A percentile compares a stretch with the other conserved stretches of the same genome.
Evolutionary conservation across 2,888 invertebrate species (phyloP).

Genomic region (Thecocarcelia acutangulata): DNA sequence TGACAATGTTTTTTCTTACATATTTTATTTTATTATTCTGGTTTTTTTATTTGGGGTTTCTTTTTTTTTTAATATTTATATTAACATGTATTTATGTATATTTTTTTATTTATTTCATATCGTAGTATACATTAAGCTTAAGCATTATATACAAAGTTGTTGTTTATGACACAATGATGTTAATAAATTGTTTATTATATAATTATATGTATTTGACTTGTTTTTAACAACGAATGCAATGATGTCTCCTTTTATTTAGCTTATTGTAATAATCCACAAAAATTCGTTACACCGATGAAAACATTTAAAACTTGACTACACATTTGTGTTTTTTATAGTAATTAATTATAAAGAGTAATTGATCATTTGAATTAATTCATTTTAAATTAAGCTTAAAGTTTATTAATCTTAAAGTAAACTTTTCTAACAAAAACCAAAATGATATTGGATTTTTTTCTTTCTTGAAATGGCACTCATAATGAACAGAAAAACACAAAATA

Average conservation of each 20-base stretch:
- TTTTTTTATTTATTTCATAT: slow-evolving; percentile 66
- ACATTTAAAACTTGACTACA: slow-evolving; percentile 60
- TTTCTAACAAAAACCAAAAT: slow-evolving; percentile 2
- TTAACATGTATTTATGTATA: slow-evolving; percentile 60
- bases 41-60: no score
- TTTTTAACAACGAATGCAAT: slow-evolving; percentile 68
- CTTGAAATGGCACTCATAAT: slow-evolving; percentile 67
- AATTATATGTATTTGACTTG: slow-evolving; percentile 10
- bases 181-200: slow-evolving; percentile 42
- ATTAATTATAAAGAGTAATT: slow-evolving; percentile 21
- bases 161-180: slow-evolving; percentile 37
- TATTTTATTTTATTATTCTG: slow-evolving; percentile 44
- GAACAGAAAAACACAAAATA: slow-evolving; percentile 6
- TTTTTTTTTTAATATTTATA: slow-evolving; percentile 35
- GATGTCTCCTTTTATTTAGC: slow-evolving; percentile 40
- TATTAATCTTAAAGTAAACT: slow-evolving; percentile 47
- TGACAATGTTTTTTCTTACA: slow-evolving; percentile 45
- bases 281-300: slow-evolving; percentile 58
- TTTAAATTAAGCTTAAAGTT: slow-evolving; percentile 44
- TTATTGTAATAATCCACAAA: slow-evolving; percentile 38
- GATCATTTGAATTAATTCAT: slow-evolving; percentile 14
- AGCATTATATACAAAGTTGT: slow-evolving; percentile 59
- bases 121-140: slow-evolving; percentile 60
- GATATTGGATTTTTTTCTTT: neutral
- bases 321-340: slow-evolving; percentile 29